phyloP scores from a whole-genome alignment of 2,113 vertebrate species.

The Limnothrissa miodon region DNA sequence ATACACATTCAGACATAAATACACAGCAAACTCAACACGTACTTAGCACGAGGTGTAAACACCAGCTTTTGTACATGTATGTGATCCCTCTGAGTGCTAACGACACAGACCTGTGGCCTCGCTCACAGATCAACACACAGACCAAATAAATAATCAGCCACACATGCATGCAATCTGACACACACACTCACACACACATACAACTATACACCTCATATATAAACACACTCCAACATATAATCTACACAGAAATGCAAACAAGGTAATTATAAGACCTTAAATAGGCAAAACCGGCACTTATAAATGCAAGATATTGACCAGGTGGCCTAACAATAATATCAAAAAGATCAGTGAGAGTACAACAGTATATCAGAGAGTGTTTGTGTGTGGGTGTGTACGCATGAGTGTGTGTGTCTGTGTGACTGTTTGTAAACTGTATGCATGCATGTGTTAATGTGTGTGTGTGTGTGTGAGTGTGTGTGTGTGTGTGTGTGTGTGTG shows the following conservation, averaged over 20 bases:
- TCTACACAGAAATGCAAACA: not conserved
- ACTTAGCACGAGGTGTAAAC: not conserved
- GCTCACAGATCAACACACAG: not conserved
- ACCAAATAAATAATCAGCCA: not conserved
- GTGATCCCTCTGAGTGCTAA: not conserved
- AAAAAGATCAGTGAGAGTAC: not conserved
- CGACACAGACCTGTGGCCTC: not conserved
- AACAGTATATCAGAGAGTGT: too few species aligned
- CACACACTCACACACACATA: not conserved
- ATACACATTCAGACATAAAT: not conserved
- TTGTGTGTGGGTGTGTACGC: too few species aligned
- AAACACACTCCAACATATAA: not conserved
- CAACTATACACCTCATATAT: constrained; percentile 22
- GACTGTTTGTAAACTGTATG: constrained; percentile 53
- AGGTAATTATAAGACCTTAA: not conserved
- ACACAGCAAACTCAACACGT: not conserved
- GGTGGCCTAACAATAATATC: not conserved
- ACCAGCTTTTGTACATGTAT: not conserved
- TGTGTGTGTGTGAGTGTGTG: not conserved
- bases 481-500: not conserved
- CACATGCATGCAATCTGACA: not conserved
- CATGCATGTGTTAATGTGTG: not conserved
- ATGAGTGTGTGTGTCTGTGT: constrained; percentile 40
- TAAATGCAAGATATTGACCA: not conserved
- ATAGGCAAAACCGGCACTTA: not conserved